Conservation (phyloP, 2,888 invertebrate species). For the Calliscelio sp. region DNA sequence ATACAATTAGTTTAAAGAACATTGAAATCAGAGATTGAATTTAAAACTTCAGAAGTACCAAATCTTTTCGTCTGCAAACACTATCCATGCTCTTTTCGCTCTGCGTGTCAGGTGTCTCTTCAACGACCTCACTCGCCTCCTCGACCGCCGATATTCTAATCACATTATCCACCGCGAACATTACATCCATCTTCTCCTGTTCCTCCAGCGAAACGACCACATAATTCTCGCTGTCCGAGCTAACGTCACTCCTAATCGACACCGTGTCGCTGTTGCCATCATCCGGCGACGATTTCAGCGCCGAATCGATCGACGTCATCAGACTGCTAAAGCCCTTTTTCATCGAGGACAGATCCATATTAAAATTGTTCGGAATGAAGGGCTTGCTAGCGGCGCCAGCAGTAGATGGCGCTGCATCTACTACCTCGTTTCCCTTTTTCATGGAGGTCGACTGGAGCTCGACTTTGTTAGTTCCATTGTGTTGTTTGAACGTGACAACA, state of each 20-base stretch:
- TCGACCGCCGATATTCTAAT: slow-evolving; percentile 88
- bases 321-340: slow-evolving; percentile 94
- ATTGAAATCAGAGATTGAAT: too few relatives aligned
- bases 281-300: slow-evolving; percentile 90
- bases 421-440: slow-evolving; percentile 44
- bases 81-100: slow-evolving; percentile 94
- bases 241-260: slow-evolving; percentile 93
- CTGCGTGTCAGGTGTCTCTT: slow-evolving; percentile 92
- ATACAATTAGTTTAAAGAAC: too few relatives aligned
- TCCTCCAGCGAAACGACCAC: slow-evolving; percentile 91
- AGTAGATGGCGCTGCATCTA: slow-evolving; percentile 46
- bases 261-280: slow-evolving; percentile 92
- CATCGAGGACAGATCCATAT: slow-evolving; percentile 91
- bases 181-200: slow-evolving; percentile 88
- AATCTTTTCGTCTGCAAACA: slow-evolving; percentile 92
- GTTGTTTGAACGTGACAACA: slow-evolving; percentile 83
- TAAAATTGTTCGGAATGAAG: slow-evolving; percentile 84
- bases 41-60: slow-evolving; percentile 87
- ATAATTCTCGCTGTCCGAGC: slow-evolving; percentile 95
- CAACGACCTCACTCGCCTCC: slow-evolving; percentile 94
- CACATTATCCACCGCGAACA: slow-evolving; percentile 82
- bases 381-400: slow-evolving; percentile 78
- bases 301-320: slow-evolving; percentile 94
- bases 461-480: slow-evolving; percentile 79
- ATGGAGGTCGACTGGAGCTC: slow-evolving; percentile 70